Conservation (phyloP, 2,113 vertebrate species). For the Galemys pyrenaicus region DNA sequence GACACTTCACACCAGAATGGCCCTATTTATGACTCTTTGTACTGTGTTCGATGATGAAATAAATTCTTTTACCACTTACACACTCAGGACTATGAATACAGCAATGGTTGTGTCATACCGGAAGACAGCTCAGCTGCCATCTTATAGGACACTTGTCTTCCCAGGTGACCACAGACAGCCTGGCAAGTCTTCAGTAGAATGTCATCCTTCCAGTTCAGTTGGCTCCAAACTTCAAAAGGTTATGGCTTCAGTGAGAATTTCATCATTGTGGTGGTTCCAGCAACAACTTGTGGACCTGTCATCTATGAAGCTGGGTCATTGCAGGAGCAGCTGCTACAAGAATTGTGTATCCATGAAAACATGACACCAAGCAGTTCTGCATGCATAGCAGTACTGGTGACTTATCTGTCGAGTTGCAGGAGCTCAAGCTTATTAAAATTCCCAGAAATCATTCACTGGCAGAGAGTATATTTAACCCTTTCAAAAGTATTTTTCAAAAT, state of each 20-base stretch:
- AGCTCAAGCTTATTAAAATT: slow-evolving; percentile 68
- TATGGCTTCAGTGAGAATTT: slow-evolving; percentile 75
- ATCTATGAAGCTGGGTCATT: background rate
- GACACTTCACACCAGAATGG: slow-evolving; percentile 80
- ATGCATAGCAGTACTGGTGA: background rate
- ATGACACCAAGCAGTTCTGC: background rate
- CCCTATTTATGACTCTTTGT: slow-evolving; percentile 79
- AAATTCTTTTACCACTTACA: slow-evolving; percentile 75
- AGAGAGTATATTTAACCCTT: slow-evolving; percentile 56
- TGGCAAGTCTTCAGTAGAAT: slow-evolving; percentile 83
- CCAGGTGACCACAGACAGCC: slow-evolving; percentile 59
- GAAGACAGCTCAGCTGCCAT: slow-evolving; percentile 71
- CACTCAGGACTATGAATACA: slow-evolving; percentile 72
- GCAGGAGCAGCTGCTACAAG: slow-evolving; percentile 25
- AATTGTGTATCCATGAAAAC: slow-evolving; percentile 27
- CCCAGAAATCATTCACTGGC: slow-evolving; percentile 52
- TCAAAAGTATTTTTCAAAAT: slow-evolving; percentile 25
- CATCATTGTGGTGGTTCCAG: background rate
- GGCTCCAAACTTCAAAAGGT: slow-evolving; percentile 77
- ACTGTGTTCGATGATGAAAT: slow-evolving; percentile 73
- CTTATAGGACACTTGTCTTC: slow-evolving; percentile 70
- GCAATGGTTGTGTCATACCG: slow-evolving; percentile 72
- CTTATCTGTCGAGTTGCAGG: slow-evolving; percentile 46
- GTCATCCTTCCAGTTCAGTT: slow-evolving; percentile 76
- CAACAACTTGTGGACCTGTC: background rate